phyloP scores from a whole-genome alignment of 2,888 invertebrate genomes.

The Metalampra italica region DNA sequence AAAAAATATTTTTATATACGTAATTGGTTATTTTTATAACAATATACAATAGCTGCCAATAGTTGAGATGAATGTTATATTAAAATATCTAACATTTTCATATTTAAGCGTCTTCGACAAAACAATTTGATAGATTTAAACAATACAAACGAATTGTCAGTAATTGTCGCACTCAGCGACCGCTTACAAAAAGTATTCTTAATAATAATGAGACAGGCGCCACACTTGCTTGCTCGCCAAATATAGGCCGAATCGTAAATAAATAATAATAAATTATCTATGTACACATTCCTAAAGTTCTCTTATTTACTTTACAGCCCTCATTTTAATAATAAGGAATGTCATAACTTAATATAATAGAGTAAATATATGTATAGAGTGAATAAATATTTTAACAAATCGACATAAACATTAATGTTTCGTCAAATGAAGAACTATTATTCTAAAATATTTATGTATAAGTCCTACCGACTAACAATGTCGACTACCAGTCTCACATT shows the following conservation, averaged over 20 bases:
- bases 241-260: conserved; percentile 64
- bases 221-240: conserved; percentile 28
- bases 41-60: conserved; percentile 64
- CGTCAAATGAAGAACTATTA: conserved; percentile 64
- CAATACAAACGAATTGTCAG: conserved; percentile 13
- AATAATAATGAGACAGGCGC: not conserved
- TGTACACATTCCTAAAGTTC: conserved; percentile 57
- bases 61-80: conserved; percentile 50
- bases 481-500: conserved; percentile 79
- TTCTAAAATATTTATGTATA: conserved; percentile 71
- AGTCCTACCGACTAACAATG: conserved; percentile 75
- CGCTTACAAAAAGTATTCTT: conserved; percentile 11
- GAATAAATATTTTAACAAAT: conserved; percentile 63
- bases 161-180: conserved; percentile 12
- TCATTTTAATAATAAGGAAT: conserved; percentile 63
- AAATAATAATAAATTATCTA: conserved; percentile 50
- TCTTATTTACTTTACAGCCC: conserved; percentile 62
- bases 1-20: conserved; percentile 17
- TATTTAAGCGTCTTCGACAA: conserved; percentile 27
- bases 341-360: conserved; percentile 58
- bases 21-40: conserved; percentile 17
- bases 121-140: conserved; percentile 14
- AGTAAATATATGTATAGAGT: conserved; percentile 51
- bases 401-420: conserved; percentile 57
- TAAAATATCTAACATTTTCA: conserved; percentile 32